These are phyloP conservation scores for Gonatopus flavifemur DNA, from an alignment of 1,140 invertebrate genomes.

Conservation along the genomic window DNA sequence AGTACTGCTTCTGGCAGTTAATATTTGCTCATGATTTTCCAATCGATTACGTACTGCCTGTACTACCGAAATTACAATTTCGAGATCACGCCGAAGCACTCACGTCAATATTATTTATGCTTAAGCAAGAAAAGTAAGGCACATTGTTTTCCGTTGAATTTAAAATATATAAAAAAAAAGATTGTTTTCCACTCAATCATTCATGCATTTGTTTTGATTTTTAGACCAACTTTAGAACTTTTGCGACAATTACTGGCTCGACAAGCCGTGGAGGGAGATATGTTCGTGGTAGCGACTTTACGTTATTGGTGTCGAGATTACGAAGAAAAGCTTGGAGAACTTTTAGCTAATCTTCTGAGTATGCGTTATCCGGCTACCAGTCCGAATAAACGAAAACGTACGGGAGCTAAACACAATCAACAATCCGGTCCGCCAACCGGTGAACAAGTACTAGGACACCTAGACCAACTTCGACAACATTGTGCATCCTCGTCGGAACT, in stretches of 20 bases:
- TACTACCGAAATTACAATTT: conserved; percentile 87
- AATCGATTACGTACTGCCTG: conserved; percentile 83
- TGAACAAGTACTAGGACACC: conserved; percentile 85
- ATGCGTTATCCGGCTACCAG: conserved; percentile 81
- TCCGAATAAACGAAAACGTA: conserved; percentile 87
- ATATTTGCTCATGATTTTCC: conserved; percentile 90
- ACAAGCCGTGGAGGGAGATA: conserved; percentile 69
- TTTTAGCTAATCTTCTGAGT: conserved; percentile 75
- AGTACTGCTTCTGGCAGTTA: conserved; percentile 95
- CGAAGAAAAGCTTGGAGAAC: conserved; percentile 85
- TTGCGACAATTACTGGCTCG: conserved; percentile 81
- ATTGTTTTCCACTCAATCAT: no score
- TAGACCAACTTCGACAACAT: conserved; percentile 85
- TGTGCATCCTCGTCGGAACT: conserved; percentile 64
- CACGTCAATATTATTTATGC: conserved; percentile 84
- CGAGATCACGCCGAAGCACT: conserved; percentile 88
- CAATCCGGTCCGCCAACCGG: conserved; percentile 65
- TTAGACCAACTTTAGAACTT: conserved; percentile 80
- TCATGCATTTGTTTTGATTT: not conserved
- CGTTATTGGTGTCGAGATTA: conserved; percentile 92
- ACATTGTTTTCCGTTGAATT: not conserved
- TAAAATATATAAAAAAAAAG: not conserved
- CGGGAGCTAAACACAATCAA: conserved; percentile 64
- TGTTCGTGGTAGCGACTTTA: conserved; percentile 85
- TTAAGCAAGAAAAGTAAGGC: conserved; percentile 85